Base-by-base conservation (phyloP, 1,140 invertebrate species). In the Pristionchus pacificus region DNA sequence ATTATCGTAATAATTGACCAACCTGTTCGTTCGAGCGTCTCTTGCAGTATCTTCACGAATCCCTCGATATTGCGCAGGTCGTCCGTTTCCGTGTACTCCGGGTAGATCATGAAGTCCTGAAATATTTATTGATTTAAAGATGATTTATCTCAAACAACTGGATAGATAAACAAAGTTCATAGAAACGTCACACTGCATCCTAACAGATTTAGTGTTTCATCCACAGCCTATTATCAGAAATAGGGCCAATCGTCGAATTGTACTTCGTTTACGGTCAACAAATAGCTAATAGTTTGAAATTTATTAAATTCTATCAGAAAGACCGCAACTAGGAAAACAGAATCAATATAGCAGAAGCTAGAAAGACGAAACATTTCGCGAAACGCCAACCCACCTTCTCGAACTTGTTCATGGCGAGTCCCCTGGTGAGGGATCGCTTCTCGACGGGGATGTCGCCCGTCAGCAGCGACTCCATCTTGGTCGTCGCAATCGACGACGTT, bases 51-150 rank as follows among this genome's bases (percentile, higher is more conserved):
- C 10, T 65, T 49, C 0, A 72, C 66, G 70, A 73, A 84, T 24
- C 65, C 60, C 32, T 76, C 72, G n/a, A 82, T 82, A 25, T 73
- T 75, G 28, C 74, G 66, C 0, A 79, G 60, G 31, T 84, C 82
- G 25, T 82, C 74, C 1, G 71, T 73, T 28, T 82, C 73, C 13
- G 68, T 63, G 58, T 80, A 82, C 60, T 82, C 80, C 1, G 80
- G 80, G 59, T 72, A 82, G 65, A 82, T 82, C 68, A 84, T 70
- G 60, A 82, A 82, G 74, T 82, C 80, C 80, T 82, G 67, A 31
- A 80, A 63, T 64, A 65, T n/a, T 13, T 19, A 30, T 59, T 19
- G 38, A 69, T 55, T 28, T 66, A 31, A 63, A 61, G 27, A 31
- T 2, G 19, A 69, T 62, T 1, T 6, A 10, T 60, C 19, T 38